Percentiles rank a stretch among this genome's conserved stretches.
These are phyloP conservation scores for Bombycilla garrulus DNA, from an alignment of 2,113 vertebrate genomes.

Conservation along the genomic window DNA sequence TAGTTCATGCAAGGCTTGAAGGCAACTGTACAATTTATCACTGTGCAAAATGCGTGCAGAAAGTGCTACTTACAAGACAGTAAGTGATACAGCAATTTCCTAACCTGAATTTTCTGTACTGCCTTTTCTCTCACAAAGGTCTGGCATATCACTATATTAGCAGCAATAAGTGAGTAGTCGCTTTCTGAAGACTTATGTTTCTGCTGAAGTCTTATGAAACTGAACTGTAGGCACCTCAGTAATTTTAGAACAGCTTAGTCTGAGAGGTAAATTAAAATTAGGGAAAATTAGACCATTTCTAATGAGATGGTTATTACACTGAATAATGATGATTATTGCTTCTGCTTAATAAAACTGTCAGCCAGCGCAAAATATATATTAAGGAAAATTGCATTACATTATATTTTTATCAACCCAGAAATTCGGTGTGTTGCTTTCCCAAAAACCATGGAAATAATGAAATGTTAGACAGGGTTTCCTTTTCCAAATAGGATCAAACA, in stretches of 20 bases:
- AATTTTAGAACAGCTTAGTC: conserved; percentile 54
- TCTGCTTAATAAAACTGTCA: conserved; percentile 77
- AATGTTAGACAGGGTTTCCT: background rate
- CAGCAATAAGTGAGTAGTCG: conserved; percentile 32
- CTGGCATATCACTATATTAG: conserved; percentile 15
- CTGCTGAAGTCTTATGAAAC: conserved; percentile 64
- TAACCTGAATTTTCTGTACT: conserved; percentile 26
- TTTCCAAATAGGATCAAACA: conserved; percentile 17
- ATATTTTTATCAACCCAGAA: conserved; percentile 54
- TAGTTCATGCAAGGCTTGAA: background rate
- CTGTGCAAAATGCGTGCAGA: conserved; percentile 27
- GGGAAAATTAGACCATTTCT: conserved; percentile 73
- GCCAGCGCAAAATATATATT: conserved; percentile 73
- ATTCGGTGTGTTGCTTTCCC: conserved; percentile 29
- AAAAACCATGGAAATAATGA: conserved; percentile 19
- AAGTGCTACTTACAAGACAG: background rate
- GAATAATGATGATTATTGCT: conserved; percentile 74
- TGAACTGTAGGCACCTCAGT: conserved; percentile 59
- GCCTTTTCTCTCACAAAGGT: conserved; percentile 24
- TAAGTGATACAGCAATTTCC: conserved; percentile 13
- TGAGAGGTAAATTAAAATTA: conserved; percentile 77
- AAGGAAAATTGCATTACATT: conserved; percentile 67
- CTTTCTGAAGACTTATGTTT: conserved; percentile 24
- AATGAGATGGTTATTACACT: conserved; percentile 70
- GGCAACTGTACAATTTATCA: background rate